phyloP scores from a whole-genome alignment of 2,797 vertebrate genomes.

The Oryzias dopingdopingensis region DNA sequence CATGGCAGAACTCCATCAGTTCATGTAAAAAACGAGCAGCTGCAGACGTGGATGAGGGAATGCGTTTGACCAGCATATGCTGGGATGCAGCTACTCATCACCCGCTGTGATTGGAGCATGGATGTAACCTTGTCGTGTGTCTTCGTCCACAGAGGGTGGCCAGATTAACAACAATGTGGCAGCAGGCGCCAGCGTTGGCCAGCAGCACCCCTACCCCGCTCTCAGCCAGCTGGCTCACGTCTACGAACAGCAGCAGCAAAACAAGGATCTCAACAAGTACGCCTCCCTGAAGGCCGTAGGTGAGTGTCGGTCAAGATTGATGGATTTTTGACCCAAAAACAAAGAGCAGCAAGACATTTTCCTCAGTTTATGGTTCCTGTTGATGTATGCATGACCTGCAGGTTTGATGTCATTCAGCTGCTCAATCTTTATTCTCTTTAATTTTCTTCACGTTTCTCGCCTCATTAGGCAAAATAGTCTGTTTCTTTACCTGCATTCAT shows the following conservation, averaged over 20 bases:
- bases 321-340: slow-evolving; percentile 7
- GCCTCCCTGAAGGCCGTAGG: slow-evolving; percentile 96
- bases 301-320: slow-evolving; percentile 71
- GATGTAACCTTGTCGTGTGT: slow-evolving; percentile 35
- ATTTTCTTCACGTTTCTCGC: not conserved
- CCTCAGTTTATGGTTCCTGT: slow-evolving; percentile 5
- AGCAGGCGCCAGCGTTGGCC: slow-evolving; percentile 83
- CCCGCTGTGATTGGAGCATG: not conserved
- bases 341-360: slow-evolving; percentile 4
- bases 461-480: not conserved
- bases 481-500: not conserved
- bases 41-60: not conserved
- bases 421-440: too few species aligned
- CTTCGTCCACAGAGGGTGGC: slow-evolving; percentile 78
- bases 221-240: slow-evolving; percentile 92
- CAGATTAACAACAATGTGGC: slow-evolving; percentile 92
- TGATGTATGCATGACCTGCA: too few species aligned
- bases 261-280: slow-evolving; percentile 95
- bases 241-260: slow-evolving; percentile 86
- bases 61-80: not conserved
- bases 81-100: not conserved
- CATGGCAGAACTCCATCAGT: slow-evolving; percentile 25
- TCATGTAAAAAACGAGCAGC: not conserved
- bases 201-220: slow-evolving; percentile 89
- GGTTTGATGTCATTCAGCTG: too few species aligned